phyloP scores from a whole-genome alignment of 2,113 vertebrate species.

The Hippolais icterina region DNA sequence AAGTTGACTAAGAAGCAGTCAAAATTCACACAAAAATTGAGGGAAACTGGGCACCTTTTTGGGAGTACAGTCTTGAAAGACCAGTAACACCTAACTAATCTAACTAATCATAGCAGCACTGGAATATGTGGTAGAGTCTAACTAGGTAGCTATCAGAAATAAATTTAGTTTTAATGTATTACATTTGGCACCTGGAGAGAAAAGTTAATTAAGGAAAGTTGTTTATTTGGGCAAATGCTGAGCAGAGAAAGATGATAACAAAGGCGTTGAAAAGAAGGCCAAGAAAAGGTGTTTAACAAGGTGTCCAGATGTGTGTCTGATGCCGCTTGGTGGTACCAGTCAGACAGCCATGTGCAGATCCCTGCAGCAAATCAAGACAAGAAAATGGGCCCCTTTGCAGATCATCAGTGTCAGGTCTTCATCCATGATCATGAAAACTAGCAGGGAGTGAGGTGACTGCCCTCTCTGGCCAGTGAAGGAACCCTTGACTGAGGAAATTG shows the following conservation, averaged over 20 bases:
- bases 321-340: not conserved
- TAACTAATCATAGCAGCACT: not conserved
- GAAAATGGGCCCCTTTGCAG: not conserved
- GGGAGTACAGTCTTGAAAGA: not conserved
- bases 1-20: not conserved
- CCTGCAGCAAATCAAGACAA: not conserved
- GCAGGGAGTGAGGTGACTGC: accelerated
- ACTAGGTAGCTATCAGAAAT: not conserved
- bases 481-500: accelerated
- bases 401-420: not conserved
- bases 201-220: not conserved
- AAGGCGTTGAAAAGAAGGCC: not conserved
- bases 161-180: not conserved
- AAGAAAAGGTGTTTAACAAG: not conserved
- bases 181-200: not conserved
- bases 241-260: not conserved
- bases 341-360: not conserved
- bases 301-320: too few species aligned
- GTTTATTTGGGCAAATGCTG: not conserved
- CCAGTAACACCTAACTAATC: not conserved
- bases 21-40: not conserved
- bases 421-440: not conserved
- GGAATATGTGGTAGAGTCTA: not conserved
- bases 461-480: not conserved
- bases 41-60: not conserved